Base-by-base conservation (phyloP, 2,113 vertebrate genomes). In the Pachyramphus minor region DNA sequence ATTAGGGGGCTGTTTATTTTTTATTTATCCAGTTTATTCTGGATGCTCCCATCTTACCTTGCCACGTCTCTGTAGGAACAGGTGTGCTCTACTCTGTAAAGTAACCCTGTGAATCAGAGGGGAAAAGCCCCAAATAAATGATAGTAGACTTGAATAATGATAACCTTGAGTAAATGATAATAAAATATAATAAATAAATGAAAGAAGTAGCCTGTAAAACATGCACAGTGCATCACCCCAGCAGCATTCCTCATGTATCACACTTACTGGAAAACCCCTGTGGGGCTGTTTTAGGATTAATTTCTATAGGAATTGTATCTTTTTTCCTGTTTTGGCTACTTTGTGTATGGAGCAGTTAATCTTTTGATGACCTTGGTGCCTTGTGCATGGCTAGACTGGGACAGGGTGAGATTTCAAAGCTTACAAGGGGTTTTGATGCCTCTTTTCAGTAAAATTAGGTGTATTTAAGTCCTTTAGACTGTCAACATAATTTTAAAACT, bases 261-360 rank as follows among this genome's bases (percentile, higher is more conserved):
- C 24, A 6, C 22, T 25, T 6, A 4, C 22, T 56, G 35, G 45
- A 49, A 66, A 72, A 56, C 2, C n/a, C 35, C 37, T 25, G 13
- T 12, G 58, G 31, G 28, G 11, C 8, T 37, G 28, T 12, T 69
- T 45, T 49, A 49, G 50, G 73, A 19, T 77, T 44, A 17, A 41
- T 79, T 92, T 69, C 31, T 69, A 1, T 28, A 53, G 63, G 31
- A 80, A 50, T 42, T 83, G 1, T 1, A 12, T 4, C 15, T 0
- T 3, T 8, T 47, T 76, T 74, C 20, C 69, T 30, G 5, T 71
- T 11, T 31, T 49, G 31, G 12, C 12, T 56, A 2, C 5, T 0
- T 58, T 58, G 5, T 21, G 1, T 21, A 1, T 82, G 33, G 16
- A 59, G 45, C 4, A 12, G 4, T 41, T n/a, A 11, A 22, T 39